Base-by-base conservation (phyloP, 2,888 invertebrate species). In the Watsonalla cultraria region DNA sequence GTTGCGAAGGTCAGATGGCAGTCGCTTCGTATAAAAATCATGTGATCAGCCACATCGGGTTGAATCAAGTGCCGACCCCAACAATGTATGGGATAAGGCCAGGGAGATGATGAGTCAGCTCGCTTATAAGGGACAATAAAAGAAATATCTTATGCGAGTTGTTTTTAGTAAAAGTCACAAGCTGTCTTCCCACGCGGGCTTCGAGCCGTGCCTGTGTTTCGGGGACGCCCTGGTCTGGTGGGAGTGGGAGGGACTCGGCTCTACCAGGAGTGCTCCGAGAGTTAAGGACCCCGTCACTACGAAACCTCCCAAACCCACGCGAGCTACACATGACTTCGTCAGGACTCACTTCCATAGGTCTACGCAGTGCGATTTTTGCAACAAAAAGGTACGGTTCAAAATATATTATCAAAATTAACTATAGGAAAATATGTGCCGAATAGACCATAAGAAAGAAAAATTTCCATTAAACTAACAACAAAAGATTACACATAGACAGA, bases 291-390 rank as follows among this genome's bases (percentile, higher is more conserved):
- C 84, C 51, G 62, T 77, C 2, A 63, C 74, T 0, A 78, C 82
- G 0, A 70, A 72, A 7, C 78, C 80, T 0, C 84, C 80, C 0
- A 73, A 76, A 52, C 82, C 82, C 0, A 65, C 73, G 8, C 69
- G 81, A 52, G 77, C 86, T 0, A 82, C 90, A 14, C 96, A 96
- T 73, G 96, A 96, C 79, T 98, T 98, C 74, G 93, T 96, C 54
- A 92, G 96, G 53, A 97, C 96, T 2, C 97, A 97, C 81, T 98
- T 98, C 77, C 95, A 96, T 75, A 92, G 96, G 54, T 96, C 96
- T 0, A 97, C 97, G 5, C 96, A 96, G 76, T 98, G 98, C 78
- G 96, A 97, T 80, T 98, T 97, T 81, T 98, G 98, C 86, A 95
- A 96, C 57, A 98, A 97, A 78, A 98, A 98, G 94, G 96, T 96